phyloP scores from a whole-genome alignment of 2,113 vertebrate genomes.

The Micromys minutus region DNA sequence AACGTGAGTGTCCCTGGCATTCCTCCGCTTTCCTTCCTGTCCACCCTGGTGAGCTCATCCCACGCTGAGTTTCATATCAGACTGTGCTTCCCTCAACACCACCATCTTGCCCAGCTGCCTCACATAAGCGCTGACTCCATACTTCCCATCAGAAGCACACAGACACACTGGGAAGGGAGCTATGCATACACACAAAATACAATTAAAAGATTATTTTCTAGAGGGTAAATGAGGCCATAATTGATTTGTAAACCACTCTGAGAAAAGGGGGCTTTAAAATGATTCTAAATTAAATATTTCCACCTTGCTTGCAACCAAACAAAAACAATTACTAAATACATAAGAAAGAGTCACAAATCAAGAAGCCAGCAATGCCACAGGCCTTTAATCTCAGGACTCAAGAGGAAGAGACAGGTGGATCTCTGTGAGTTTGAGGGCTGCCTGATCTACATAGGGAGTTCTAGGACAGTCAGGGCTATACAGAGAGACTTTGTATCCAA shows the following conservation, averaged over 20 bases:
- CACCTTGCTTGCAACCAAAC: slow-evolving; percentile 20
- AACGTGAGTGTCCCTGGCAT: background rate
- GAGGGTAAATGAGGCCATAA: background rate
- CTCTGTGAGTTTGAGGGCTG: background rate
- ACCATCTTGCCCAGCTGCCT: background rate
- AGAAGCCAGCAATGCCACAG: background rate
- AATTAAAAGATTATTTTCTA: slow-evolving; percentile 14
- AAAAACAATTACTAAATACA: background rate
- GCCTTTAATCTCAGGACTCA: background rate
- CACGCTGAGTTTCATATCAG: background rate
- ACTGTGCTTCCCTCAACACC: background rate
- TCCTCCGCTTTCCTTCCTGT: too few relatives aligned
- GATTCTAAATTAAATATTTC: slow-evolving; percentile 15
- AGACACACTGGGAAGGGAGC: background rate
- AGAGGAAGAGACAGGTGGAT: background rate
- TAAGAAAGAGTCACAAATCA: background rate
- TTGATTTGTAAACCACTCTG: background rate
- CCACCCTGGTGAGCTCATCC: background rate
- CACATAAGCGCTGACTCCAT: too few relatives aligned
- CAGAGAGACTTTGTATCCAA: background rate
- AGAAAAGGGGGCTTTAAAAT: slow-evolving; percentile 46
- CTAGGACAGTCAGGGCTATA: background rate
- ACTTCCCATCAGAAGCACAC: slow-evolving; percentile 13
- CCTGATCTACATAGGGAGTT: background rate
- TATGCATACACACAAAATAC: background rate